phyloP scores from a whole-genome alignment of 2,797 vertebrate genomes.

The Scleropages formosus region DNA sequence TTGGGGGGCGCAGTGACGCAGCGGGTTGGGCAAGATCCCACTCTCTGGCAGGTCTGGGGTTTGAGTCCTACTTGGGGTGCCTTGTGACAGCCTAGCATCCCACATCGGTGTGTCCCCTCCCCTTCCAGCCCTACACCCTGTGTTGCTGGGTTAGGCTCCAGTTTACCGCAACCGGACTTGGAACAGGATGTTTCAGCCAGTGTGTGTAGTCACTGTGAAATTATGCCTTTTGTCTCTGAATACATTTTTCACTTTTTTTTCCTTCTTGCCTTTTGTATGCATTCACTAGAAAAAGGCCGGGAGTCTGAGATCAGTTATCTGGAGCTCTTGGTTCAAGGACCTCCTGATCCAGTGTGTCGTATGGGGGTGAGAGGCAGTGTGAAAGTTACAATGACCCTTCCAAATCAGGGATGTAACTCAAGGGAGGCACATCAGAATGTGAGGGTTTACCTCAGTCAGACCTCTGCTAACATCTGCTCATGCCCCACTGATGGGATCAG shows the following conservation, averaged over 20 bases:
- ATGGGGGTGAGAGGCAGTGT: background rate
- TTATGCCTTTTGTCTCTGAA: conserved; percentile 5
- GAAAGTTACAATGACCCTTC: background rate
- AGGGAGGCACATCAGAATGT: background rate
- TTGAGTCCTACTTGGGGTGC: too few species aligned
- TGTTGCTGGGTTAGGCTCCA: too few species aligned
- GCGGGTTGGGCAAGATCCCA: too few species aligned
- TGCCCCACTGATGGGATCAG: background rate
- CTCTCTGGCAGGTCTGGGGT: too few species aligned
- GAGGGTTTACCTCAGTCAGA: background rate
- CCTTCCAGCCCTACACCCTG: too few species aligned
- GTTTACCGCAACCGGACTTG: too few species aligned
- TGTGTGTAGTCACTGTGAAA: too few species aligned
- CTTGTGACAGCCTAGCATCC: too few species aligned
- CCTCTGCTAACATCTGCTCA: background rate
- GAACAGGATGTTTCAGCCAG: too few species aligned
- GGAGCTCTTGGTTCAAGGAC: background rate
- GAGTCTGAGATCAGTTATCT: background rate
- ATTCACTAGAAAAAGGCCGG: conserved; percentile 5
- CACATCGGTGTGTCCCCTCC: too few species aligned
- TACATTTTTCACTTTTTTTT: conserved; percentile 17
- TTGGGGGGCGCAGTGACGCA: too few species aligned
- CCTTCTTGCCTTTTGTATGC: background rate
- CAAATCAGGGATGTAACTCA: background rate
- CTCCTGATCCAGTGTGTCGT: background rate